Base-by-base conservation (phyloP, 2,888 invertebrate species). In the Perizoma flavofasciatum region DNA sequence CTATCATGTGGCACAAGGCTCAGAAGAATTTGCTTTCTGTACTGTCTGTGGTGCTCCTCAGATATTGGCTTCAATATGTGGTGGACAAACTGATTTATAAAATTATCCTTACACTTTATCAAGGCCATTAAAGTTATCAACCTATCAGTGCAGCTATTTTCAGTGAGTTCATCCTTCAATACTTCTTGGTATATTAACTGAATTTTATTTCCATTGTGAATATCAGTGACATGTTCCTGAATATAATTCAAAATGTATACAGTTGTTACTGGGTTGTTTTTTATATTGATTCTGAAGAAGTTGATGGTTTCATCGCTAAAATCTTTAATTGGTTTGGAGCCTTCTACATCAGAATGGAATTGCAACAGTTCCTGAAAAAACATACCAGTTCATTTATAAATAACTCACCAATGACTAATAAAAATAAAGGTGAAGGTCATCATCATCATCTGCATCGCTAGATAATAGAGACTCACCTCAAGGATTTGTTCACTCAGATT, bases 241-340 rank as follows among this genome's bases (percentile, higher is more conserved):
- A 90, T 75, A 57, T 78, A 88, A 43, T 74, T 74, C 7, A 92
- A 69, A 40, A 91, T 72, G 45, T 72, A 71, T 37, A 83, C 74
- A 54, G 88, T 83, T 35, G 91, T 89, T 0, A 92, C 83, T 46
- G 93, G 93, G 73, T 91, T 89, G 40, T 68, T 75, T 68, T 79
- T 81, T 58, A 94, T 73, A 78, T 92, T 93, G 37, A 68, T 65
- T 78, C 86, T 88, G 11, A 94, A 76, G 72, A 92, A 93, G 41
- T 82, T 71, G 22, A 88, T 64, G 58, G 82, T 74, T 55, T 85
- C 75, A 52, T 79, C 73, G 8, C 86, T 86, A 8, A 83, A 83
- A 55, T 76, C 80, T 77, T 73, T 77, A 49, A 69, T 75, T 66
- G 74, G 71, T 74, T 82, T 88, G 11, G 77, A 79, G 75, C 82